Evolutionary conservation across 2,797 vertebrate genomes (phyloP), one percentile per base, ranked within the genome.

Genomic region (Crocodylus rhombifer): DNA sequence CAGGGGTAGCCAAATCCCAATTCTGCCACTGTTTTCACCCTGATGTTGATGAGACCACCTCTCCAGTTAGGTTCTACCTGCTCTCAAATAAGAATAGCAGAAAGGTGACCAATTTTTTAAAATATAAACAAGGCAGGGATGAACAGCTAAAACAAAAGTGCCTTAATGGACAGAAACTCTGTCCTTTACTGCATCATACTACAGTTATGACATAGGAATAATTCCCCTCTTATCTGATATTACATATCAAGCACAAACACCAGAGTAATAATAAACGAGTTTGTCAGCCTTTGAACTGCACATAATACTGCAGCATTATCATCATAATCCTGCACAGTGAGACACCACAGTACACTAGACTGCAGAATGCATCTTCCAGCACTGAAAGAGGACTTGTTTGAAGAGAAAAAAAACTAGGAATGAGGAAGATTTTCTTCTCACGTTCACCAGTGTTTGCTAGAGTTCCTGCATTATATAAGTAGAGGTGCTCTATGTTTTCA

Each of bases 91-190:
- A 65, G 30, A 84, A 42, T 56, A 56, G 55, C 91, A 93, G 76
- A 21, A 76, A 0, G 2, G 23, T 75, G 80, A 51, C 30, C 25
- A 15, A 62, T 16, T 0, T 84, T 91, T 94, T 88, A 57, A 14
- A 36, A 4, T 55, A 87, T 57, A 89, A 92, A 81, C 75, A 77
- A 91, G 63, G 69, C 77, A 91, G 36, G 71, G 87, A 81, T 77
- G 88, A 87, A 81, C 25, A 12, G 56, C 81, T 67, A 82, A 95
- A 95, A 86, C 94, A 94, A 77, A 87, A 90, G 74, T 92, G 96
- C 89, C 78, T 88, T 60, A 57, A 67, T 81, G 0, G 1, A 0
- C 51, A 82, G 56, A 57, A 11, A 62, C 0, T 0, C 71, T 85
- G 77, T 89, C 92, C 82, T 83, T 94, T 85, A 88, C 2, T 0